phyloP scores from a whole-genome alignment of 2,113 vertebrate genomes.

The Ploceus nigricollis region DNA sequence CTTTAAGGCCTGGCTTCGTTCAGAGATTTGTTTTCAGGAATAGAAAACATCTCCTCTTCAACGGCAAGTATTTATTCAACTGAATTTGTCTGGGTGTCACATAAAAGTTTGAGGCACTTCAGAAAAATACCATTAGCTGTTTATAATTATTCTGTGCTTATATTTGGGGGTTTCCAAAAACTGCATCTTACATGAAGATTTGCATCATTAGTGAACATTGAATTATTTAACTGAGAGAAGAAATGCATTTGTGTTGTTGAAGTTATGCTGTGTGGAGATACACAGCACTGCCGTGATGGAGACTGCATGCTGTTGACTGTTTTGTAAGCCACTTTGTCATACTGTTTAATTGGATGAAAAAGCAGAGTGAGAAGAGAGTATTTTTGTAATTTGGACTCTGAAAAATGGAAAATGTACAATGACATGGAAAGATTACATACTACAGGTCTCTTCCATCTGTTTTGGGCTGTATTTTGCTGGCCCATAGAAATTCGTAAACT shows the following conservation, averaged over 20 bases:
- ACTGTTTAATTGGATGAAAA: not conserved
- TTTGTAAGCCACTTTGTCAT: not conserved
- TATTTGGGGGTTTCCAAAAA: not conserved
- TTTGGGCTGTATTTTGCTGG: not conserved
- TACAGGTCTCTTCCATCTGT: not conserved
- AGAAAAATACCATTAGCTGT: not conserved
- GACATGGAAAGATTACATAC: not conserved
- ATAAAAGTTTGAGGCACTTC: not conserved
- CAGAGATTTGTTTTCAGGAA: not conserved
- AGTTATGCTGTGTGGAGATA: not conserved
- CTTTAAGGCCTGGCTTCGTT: not conserved
- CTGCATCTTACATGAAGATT: not conserved
- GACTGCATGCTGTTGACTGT: rapidly evolving
- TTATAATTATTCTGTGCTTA: not conserved
- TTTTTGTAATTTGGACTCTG: not conserved
- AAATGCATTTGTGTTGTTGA: not conserved
- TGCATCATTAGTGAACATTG: not conserved
- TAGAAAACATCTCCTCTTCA: not conserved
- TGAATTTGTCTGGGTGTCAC: not conserved
- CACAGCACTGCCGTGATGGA: not conserved
- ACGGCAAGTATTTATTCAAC: not conserved
- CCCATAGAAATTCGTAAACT: not conserved
- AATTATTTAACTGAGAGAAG: not conserved
- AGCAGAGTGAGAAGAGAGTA: not conserved
- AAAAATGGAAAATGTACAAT: not conserved